phyloP scores from a whole-genome alignment of 1,140 invertebrate species.

The Lordiphosa mommai region DNA sequence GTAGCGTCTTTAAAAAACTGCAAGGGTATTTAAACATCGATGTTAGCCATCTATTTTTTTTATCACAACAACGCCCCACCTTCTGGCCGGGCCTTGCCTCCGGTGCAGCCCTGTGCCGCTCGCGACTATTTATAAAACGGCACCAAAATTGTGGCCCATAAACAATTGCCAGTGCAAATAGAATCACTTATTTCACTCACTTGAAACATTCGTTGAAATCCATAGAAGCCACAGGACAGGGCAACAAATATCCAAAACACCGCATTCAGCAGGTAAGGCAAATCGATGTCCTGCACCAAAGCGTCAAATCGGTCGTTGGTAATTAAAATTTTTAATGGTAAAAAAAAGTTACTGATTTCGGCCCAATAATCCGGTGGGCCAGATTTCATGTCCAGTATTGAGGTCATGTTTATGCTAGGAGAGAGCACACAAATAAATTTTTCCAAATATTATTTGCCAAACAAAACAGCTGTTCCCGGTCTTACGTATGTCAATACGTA shows the following conservation, averaged over 20 bases:
- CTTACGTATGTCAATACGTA: not conserved
- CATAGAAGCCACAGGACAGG: conserved; percentile 60
- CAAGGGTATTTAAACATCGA: too few relatives aligned
- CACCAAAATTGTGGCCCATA: conserved; percentile 11
- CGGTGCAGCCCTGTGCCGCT: conserved; percentile 23
- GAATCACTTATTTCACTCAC: conserved; percentile 26
- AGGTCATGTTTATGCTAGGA: conserved; percentile 38
- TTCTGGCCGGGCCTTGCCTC: too few relatives aligned
- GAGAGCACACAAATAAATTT: not conserved
- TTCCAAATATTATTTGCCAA: too few relatives aligned
- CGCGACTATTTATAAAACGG: conserved; percentile 61
- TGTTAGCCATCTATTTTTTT: too few relatives aligned
- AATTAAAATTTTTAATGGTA: conserved; percentile 71
- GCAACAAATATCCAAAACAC: conserved; percentile 75
- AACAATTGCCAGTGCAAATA: not conserved
- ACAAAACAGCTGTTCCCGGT: not conserved
- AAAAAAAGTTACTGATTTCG: conserved; percentile 72
- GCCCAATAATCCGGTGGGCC: conserved; percentile 71
- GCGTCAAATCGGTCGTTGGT: conserved; percentile 73
- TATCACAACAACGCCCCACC: too few relatives aligned
- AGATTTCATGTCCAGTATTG: conserved; percentile 74
- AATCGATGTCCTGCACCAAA: conserved; percentile 65
- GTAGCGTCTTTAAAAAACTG: too few relatives aligned
- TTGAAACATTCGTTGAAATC: conserved; percentile 70
- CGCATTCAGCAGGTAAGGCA: conserved; percentile 72